Evolutionary conservation across 2,888 invertebrate species (phyloP).

Genomic region (Trileptium ribeirensis): DNA sequence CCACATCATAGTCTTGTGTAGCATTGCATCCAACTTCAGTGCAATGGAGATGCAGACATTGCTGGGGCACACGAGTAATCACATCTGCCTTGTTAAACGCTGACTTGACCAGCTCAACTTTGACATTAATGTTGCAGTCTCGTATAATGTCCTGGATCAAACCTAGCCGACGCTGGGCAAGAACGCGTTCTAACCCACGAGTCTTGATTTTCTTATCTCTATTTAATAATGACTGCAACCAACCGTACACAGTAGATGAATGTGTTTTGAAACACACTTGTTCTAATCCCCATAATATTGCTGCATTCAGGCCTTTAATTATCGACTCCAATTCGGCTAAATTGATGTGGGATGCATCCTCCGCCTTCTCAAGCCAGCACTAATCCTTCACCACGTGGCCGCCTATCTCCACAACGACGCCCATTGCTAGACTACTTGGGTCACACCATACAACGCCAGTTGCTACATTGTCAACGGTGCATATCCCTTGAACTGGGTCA

Average conservation of each 20-base stretch:
- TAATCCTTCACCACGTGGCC: slow-evolving; percentile 7
- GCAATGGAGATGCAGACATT: background rate
- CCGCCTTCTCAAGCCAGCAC: background rate
- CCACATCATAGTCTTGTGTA: background rate
- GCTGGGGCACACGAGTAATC: background rate
- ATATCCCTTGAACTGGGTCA: slow-evolving; percentile 3
- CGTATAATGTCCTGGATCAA: background rate
- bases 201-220: background rate
- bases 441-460: slow-evolving; percentile 8
- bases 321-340: slow-evolving; percentile 1
- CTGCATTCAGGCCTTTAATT: background rate
- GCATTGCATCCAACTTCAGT: background rate
- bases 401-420: background rate
- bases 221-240: background rate
- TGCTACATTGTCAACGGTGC: background rate
- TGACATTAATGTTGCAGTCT: background rate
- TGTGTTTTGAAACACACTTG: background rate
- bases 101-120: background rate
- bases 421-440: background rate
- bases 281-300: background rate
- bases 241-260: slow-evolving; percentile 9
- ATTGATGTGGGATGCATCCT: background rate
- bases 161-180: background rate
- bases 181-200: background rate
- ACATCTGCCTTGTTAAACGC: background rate